These are phyloP conservation scores for Zygothrica quintamaculata DNA, from an alignment of 2,888 invertebrate genomes.

Conservation along the genomic window DNA sequence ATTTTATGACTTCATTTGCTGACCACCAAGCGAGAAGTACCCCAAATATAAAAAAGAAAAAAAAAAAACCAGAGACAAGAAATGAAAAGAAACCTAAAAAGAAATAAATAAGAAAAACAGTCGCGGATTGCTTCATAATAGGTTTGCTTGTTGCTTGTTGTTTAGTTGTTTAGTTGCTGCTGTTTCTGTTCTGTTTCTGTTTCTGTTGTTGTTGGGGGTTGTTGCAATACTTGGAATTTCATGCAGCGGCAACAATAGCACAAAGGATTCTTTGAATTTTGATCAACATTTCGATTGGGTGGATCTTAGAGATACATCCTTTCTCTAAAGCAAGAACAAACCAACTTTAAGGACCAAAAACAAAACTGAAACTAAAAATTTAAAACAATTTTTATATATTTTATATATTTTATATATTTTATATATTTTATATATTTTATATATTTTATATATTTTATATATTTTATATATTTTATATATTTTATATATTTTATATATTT, in stretches of 20 bases:
- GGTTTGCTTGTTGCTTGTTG: constrained; percentile 44
- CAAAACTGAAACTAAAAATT: no score
- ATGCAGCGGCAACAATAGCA: constrained; percentile 70
- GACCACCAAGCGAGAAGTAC: constrained; percentile 71
- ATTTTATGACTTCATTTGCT: constrained; percentile 80
- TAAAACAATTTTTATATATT: no score
- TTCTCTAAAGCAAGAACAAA: no score
- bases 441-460: no score
- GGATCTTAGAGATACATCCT: constrained; percentile 29
- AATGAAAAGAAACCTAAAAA: constrained; percentile 7
- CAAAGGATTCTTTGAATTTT: constrained; percentile 77
- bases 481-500: no score
- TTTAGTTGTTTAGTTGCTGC: constrained; percentile 25
- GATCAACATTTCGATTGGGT: constrained; percentile 64
- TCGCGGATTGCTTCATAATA: constrained; percentile 68
- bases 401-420: no score
- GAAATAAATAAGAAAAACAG: constrained; percentile 43
- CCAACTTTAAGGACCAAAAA: no score
- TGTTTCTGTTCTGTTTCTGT: constrained; percentile 26
- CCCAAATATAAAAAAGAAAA: no score
- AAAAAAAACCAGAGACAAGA: no score
- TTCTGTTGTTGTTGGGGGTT: constrained; percentile 31
- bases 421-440: no score
- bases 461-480: no score
- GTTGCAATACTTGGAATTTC: constrained; percentile 71